Percentiles rank a stretch among this genome's conserved stretches.
Evolutionary conservation across 2,888 invertebrate genomes (phyloP).

Genomic region (Coelopa pilipes): DNA sequence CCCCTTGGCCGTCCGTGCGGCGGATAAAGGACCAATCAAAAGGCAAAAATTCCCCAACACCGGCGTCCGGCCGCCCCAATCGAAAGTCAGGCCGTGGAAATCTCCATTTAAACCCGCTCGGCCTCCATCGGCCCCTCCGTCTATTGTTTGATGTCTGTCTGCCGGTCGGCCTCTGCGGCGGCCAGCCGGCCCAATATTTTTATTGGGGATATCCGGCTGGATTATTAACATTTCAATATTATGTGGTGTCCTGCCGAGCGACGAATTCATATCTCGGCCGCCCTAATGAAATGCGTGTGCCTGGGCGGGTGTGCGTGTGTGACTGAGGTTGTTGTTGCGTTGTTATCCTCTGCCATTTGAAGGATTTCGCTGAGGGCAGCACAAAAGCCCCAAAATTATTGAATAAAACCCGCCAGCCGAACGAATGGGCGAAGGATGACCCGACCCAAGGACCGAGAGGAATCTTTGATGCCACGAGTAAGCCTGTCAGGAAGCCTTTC

Average conservation of each 20-base stretch:
- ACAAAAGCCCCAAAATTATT: slow-evolving; percentile 26
- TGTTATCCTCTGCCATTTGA: background rate
- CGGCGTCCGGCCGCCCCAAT: slow-evolving; percentile 53
- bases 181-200: slow-evolving; percentile 17
- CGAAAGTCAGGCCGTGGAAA: slow-evolving; percentile 59
- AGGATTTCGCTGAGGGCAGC: slow-evolving; percentile 54
- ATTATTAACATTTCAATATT: slow-evolving; percentile 62
- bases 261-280: slow-evolving; percentile 48
- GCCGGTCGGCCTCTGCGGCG: background rate
- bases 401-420: slow-evolving; percentile 15
- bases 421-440: background rate
- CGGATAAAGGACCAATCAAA: slow-evolving; percentile 38
- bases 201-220: slow-evolving; percentile 52
- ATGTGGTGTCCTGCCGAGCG: background rate
- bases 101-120: slow-evolving; percentile 59
- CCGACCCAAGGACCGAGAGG: background rate
- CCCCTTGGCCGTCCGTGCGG: too few species aligned
- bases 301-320: slow-evolving; percentile 6
- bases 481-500: too few species aligned
- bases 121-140: background rate
- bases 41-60: slow-evolving; percentile 40
- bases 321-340: slow-evolving; percentile 1
- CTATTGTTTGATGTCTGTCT: background rate
- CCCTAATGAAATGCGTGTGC: slow-evolving; percentile 26
- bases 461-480: too few species aligned